A percentile compares a stretch with the other conserved stretches of the same genome.
Evolutionary conservation across 2,113 vertebrate species (phyloP).

Genomic region (Mellivora capensis): DNA sequence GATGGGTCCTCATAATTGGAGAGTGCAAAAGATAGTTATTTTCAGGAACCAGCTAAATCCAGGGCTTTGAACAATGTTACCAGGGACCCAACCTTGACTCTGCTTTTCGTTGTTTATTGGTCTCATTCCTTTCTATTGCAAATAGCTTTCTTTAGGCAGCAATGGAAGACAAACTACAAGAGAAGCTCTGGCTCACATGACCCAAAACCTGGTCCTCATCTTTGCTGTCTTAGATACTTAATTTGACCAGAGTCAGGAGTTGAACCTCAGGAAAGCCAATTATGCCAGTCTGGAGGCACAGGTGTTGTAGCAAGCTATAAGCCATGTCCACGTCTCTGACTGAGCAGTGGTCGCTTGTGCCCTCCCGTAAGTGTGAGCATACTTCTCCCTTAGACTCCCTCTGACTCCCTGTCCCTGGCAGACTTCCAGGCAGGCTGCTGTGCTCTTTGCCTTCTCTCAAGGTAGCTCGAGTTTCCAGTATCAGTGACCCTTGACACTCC

Average conservation of each 20-base stretch:
- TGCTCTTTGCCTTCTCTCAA: neutral
- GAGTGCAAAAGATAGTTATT: neutral
- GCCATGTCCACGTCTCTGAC: neutral
- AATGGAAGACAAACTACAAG: neutral
- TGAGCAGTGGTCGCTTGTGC: neutral
- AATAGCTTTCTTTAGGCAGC: neutral
- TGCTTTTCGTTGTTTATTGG: neutral
- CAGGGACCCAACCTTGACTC: neutral
- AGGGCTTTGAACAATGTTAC: neutral
- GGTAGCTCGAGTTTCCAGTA: neutral
- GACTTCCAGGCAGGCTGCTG: neutral
- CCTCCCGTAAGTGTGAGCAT: neutral
- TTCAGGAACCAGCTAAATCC: neutral
- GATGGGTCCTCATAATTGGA: neutral
- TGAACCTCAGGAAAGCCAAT: neutral
- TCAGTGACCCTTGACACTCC: neutral
- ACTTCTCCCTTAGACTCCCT: neutral
- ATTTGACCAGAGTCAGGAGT: neutral
- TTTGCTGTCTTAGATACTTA: neutral
- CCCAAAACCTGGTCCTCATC: neutral
- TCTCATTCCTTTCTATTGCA: neutral
- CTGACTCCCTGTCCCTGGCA: neutral
- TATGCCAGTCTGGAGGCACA: neutral
- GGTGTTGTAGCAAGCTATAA: neutral
- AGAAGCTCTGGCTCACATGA: neutral